Conservation (phyloP, 2,888 invertebrate species). For the Nephrotoma appendiculata region DNA sequence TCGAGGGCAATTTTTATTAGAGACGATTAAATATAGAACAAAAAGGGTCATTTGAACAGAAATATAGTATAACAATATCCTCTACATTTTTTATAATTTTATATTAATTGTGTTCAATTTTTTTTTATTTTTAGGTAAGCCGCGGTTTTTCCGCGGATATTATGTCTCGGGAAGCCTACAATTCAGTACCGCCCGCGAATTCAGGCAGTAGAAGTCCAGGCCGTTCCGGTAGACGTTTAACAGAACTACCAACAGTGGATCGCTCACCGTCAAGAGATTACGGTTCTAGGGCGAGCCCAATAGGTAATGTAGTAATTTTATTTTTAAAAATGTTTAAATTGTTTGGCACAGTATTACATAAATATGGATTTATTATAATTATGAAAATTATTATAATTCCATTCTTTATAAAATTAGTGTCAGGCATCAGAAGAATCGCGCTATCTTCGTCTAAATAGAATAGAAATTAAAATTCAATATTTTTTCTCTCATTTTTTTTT, state of each 20-base stretch:
- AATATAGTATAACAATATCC: background rate
- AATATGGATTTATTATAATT: background rate
- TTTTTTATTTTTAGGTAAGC: slow-evolving; percentile 14
- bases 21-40: background rate
- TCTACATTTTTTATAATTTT: background rate
- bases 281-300: slow-evolving; percentile 42
- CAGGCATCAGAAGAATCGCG: background rate
- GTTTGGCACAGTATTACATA: background rate
- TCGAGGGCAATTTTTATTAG: background rate
- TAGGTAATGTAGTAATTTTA: slow-evolving; percentile 30
- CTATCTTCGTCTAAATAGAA: background rate
- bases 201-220: slow-evolving; percentile 46
- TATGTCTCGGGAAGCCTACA: slow-evolving; percentile 37
- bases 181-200: slow-evolving; percentile 44
- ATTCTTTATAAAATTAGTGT: background rate
- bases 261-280: slow-evolving; percentile 75
- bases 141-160: slow-evolving; percentile 34
- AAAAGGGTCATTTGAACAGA: background rate
- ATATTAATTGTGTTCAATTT: background rate
- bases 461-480: background rate
- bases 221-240: slow-evolving; percentile 46
- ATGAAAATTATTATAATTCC: background rate
- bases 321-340: background rate
- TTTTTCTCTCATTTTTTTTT: background rate
- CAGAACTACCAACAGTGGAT: slow-evolving; percentile 73